Conservation (phyloP, 2,888 invertebrate genomes). For the Morpho helenor region DNA sequence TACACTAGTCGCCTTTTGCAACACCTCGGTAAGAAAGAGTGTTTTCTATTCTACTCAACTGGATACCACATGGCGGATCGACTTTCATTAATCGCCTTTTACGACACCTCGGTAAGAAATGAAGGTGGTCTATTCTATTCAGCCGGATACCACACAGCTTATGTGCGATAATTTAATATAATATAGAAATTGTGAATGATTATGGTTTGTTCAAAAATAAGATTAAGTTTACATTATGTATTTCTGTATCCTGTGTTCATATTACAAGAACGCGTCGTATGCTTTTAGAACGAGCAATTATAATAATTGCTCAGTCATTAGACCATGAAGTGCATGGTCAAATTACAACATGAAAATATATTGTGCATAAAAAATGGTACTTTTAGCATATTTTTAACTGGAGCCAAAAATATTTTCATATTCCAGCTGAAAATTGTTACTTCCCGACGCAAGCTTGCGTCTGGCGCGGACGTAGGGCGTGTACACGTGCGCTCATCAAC, state of each 20-base stretch:
- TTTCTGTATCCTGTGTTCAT: not conserved
- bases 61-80: too few relatives aligned
- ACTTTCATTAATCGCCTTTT: too few relatives aligned
- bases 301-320: slow-evolving; percentile 13
- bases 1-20: too few relatives aligned
- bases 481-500: slow-evolving; percentile 75
- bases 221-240: not conserved
- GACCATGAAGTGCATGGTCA: slow-evolving; percentile 41
- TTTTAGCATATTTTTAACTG: slow-evolving; percentile 68
- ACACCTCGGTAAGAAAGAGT: too few relatives aligned
- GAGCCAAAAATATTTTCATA: slow-evolving; percentile 73
- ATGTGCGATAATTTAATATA: too few relatives aligned
- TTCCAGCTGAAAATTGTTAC: slow-evolving; percentile 74
- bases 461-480: slow-evolving; percentile 56
- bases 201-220: too few relatives aligned
- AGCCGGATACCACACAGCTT: too few relatives aligned
- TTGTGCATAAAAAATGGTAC: slow-evolving; percentile 70
- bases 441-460: slow-evolving; percentile 42
- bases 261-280: not conserved
- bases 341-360: slow-evolving; percentile 63
- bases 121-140: too few relatives aligned
- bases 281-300: slow-evolving; percentile 7
- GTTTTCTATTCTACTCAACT: too few relatives aligned
- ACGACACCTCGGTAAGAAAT: too few relatives aligned
- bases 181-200: too few relatives aligned